Conservation (phyloP, 2,797 vertebrate species). For the Nannoperca australis region DNA sequence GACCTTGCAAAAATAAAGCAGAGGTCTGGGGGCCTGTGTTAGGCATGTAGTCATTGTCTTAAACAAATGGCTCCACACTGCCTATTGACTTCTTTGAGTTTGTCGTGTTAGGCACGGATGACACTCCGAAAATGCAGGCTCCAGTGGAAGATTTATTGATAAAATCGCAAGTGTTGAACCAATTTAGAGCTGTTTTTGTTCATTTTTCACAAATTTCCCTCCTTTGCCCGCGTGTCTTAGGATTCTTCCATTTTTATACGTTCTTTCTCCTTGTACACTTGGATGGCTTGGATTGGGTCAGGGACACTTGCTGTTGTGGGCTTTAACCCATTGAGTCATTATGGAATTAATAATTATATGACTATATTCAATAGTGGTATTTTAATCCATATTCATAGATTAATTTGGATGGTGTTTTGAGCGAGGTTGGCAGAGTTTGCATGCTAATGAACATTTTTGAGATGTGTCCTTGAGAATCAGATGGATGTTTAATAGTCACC, state of each 20-base stretch:
- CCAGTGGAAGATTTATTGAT: slow-evolving; percentile 6
- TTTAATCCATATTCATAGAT: slow-evolving; percentile 4
- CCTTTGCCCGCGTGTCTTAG: neutral
- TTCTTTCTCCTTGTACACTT: neutral
- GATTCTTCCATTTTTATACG: neutral
- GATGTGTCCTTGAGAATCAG: slow-evolving; percentile 48
- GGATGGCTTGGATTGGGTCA: neutral
- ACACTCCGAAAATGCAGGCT: slow-evolving; percentile 14
- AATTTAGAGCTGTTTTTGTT: slow-evolving; percentile 17
- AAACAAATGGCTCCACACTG: slow-evolving; percentile 59
- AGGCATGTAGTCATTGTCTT: slow-evolving; percentile 54
- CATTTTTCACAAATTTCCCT: neutral
- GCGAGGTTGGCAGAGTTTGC: slow-evolving; percentile 23
- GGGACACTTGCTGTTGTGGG: neutral
- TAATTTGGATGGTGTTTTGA: slow-evolving; percentile 6
- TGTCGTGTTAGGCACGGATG: slow-evolving; percentile 30
- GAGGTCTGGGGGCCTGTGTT: slow-evolving; percentile 34
- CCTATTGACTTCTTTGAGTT: slow-evolving; percentile 58
- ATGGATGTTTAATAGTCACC: slow-evolving; percentile 52
- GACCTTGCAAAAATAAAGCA: slow-evolving; percentile 50
- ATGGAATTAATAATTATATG: slow-evolving; percentile 18
- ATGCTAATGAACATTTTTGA: slow-evolving; percentile 40
- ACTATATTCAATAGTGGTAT: neutral
- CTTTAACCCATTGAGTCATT: slow-evolving; percentile 4
- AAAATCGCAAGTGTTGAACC: neutral